A percentile compares a stretch with the other conserved stretches of the same genome.
These are phyloP conservation scores for Hydroisotoma schaefferi DNA, from an alignment of 2,888 invertebrate genomes.

Conservation along the genomic window DNA sequence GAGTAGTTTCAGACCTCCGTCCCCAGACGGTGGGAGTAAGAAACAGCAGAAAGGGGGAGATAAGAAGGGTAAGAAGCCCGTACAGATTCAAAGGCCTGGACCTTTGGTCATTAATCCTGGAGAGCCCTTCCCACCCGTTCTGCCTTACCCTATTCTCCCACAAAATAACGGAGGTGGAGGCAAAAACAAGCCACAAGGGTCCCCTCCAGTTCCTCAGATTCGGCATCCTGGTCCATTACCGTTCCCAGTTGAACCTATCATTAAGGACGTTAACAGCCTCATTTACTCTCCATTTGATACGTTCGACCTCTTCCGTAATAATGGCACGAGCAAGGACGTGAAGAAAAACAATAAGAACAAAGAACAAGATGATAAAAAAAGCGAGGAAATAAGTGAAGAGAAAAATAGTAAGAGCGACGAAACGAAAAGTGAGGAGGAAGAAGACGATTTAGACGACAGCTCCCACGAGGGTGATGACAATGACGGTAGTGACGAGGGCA, in stretches of 20 bases:
- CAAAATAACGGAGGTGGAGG: constrained; percentile 12
- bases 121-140: constrained; percentile 36
- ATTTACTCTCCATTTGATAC: constrained; percentile 14
- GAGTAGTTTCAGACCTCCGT: constrained; percentile 5
- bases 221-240: constrained; percentile 33
- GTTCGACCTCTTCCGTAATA: constrained; percentile 1
- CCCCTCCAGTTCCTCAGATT: constrained; percentile 35
- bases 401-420: constrained; percentile 4
- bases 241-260: constrained; percentile 30
- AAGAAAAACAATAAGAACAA: constrained; percentile 5
- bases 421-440: constrained; percentile 8
- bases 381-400: constrained; percentile 8
- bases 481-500: constrained; percentile 7
- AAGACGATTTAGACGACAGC: background rate
- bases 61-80: background rate
- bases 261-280: constrained; percentile 25
- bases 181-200: constrained; percentile 14
- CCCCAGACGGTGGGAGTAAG: constrained; percentile 8
- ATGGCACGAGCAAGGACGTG: constrained; percentile 3
- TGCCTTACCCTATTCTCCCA: constrained; percentile 30
- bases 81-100: constrained; percentile 20
- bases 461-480: constrained; percentile 7
- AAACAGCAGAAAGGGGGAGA: background rate
- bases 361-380: constrained; percentile 9
- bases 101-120: constrained; percentile 29